Conservation (phyloP, 2,113 vertebrate species). For the Tautogolabrus adspersus region DNA sequence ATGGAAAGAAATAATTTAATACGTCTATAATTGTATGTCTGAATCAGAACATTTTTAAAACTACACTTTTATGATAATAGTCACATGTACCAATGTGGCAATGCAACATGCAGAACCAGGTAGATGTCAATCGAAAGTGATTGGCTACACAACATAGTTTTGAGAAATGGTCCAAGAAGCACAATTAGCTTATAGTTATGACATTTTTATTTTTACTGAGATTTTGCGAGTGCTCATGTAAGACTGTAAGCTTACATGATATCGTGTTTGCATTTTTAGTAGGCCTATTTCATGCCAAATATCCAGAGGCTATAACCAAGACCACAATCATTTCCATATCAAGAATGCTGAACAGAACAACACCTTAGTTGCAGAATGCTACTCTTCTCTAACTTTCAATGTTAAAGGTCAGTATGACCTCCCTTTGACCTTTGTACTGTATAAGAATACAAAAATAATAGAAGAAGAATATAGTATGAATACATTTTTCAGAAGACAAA, state of each 20-base stretch:
- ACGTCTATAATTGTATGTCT: not conserved
- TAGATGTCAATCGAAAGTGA: not conserved
- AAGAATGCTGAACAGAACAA: not conserved
- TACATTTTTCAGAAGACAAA: not conserved
- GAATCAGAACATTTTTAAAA: not conserved
- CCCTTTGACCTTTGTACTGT: not conserved
- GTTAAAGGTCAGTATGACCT: not conserved
- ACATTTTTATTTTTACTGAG: too few species aligned
- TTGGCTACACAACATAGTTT: not conserved
- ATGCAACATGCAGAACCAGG: too few species aligned
- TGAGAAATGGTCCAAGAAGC: not conserved
- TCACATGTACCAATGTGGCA: not conserved
- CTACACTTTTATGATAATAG: not conserved
- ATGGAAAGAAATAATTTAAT: too few species aligned
- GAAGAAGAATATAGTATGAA: slow-evolving; percentile 3
- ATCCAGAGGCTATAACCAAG: not conserved
- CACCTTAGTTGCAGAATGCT: not conserved
- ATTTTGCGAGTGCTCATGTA: not conserved
- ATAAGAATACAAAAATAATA: not conserved
- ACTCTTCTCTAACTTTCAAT: not conserved
- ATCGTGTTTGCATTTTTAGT: too few species aligned
- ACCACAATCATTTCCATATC: not conserved
- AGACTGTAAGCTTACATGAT: not conserved
- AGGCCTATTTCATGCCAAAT: too few species aligned
- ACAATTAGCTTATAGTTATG: too few species aligned